Base-by-base conservation (phyloP, 1,140 invertebrate genomes). In the Drosophila bipectinata region DNA sequence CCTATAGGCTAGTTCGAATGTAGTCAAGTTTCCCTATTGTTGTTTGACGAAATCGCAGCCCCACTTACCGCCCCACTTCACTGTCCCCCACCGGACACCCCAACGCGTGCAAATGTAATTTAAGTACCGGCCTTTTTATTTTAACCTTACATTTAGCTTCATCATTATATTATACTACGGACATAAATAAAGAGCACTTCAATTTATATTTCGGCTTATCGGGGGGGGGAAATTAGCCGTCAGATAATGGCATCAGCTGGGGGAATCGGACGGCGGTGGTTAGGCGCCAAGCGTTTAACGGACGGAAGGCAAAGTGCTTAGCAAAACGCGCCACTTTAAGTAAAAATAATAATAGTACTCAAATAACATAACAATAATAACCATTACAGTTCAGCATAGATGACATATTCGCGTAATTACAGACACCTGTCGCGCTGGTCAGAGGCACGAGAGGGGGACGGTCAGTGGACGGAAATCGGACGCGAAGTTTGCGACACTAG, bases 271-370 rank as follows among this genome's bases (percentile, higher is more conserved):
- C 12, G 30, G 24, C 18, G 39, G 9, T 12, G 4, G 15, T 8
- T 15, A 15, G 64, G 52, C 68, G 56, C 53, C 59, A 79, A 53
- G 47, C 64, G 58, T 69, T 76, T 72, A 37, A 37, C 34, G 34
- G 54, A 54, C 68, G 53, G 51, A 56, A 61, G 64, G 71, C 54
- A 41, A 45, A 69, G 51, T 28, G 55, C 68, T 69, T 69, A 68
- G 72, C 68, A 41, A 84, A 85, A 78, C 82, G 82, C 83, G 82
- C 78, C 82, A 85, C 82, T 87, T 68, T 49, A 58, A 61, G 74
- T 52, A 53, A 71, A 68, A 59, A 59, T 15, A 10, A 48, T 26
- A 58, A 28, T 34, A 47, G 30, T 9, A 21, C 1, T 26, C 32
- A 34, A 63, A 53, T 32, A 67, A 44, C 77, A 26, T 61, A 59